These are phyloP conservation scores for Elgaria multicarinata DNA, from an alignment of 2,113 vertebrate genomes.

Conservation along the genomic window DNA sequence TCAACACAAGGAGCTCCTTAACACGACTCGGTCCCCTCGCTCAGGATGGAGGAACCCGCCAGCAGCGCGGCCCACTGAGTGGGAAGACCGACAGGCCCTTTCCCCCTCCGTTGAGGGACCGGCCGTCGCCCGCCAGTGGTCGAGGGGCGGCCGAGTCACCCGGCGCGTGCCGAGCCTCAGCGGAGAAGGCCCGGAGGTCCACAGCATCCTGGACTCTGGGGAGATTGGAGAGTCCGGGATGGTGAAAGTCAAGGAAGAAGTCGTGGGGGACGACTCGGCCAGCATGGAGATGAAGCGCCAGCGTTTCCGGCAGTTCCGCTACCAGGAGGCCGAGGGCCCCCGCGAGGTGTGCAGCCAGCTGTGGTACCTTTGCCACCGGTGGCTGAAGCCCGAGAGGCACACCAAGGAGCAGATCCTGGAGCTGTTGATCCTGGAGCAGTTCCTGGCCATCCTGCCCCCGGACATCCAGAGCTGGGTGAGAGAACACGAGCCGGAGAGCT, in stretches of 20 bases:
- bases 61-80: background rate
- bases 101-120: background rate
- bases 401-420: conserved; percentile 68
- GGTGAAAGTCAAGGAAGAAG: conserved; percentile 19
- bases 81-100: background rate
- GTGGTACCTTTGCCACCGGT: conserved; percentile 69
- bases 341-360: conserved; percentile 42
- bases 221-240: background rate
- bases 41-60: conserved; percentile 11
- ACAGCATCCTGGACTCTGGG: background rate
- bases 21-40: background rate
- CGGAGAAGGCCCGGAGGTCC: background rate
- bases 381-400: conserved; percentile 54
- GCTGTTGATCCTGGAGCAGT: conserved; percentile 59
- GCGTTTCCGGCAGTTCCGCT: conserved; percentile 61
- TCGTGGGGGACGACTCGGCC: conserved; percentile 11
- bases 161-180: background rate
- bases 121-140: background rate
- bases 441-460: conserved; percentile 61
- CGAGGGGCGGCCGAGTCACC: background rate
- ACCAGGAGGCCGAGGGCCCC: conserved; percentile 51
- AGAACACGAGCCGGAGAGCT: conserved; percentile 49
- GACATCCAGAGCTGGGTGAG: conserved; percentile 67
- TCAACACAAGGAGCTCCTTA: background rate
- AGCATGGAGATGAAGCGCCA: conserved; percentile 44